Evolutionary conservation across 2,113 vertebrate genomes (phyloP), one percentile per base, ranked within the genome.

Genomic region (Mustelus asterias): DNA sequence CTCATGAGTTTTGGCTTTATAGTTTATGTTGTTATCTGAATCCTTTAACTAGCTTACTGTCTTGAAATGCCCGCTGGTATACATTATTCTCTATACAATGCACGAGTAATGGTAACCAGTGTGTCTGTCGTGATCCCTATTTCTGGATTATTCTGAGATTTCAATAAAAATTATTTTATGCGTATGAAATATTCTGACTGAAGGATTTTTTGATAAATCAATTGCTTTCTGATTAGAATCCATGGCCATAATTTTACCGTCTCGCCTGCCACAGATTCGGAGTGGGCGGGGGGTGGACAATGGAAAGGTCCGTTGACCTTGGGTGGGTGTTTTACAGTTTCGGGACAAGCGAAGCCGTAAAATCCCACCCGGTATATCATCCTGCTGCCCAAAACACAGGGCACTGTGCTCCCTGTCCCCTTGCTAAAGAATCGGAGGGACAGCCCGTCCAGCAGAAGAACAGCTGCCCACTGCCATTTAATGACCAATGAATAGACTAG

Each of bases 21-120:
- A 83, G 80, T 83, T 83, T 83, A 83, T 83, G 80, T 22, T 83
- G 37, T 83, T 83, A 83, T 83, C 80, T 83, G 80, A 83, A 83
- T 41, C 80, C 80, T 18, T 41, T 83, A 41, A 44, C 80, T 83
- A 83, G 80, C 37, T 83, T 83, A 5, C 80, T 41, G n/a, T 20
- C 37, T 41, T 83, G 80, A 83, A 16, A 83, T 41, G 16, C 80
- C 80, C 41, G 14, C 80, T 41, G 80, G 37, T 83, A 83, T 83
- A 37, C 37, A 83, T 83, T 83, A 83, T 83, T 83, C 80, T 20
- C 5, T 83, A 20, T 37, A 83, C 22, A 41, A 83, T 83, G 7
- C 37, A 8, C 16, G 20, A 83, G 5, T 83, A 83, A 20, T 41
- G 78, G n/a, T 83, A 83, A 10, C n/a, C 13, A 37, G 11, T n/a